Conservation (phyloP, 2,113 vertebrate species). For the Sakesphorus luctuosus region DNA sequence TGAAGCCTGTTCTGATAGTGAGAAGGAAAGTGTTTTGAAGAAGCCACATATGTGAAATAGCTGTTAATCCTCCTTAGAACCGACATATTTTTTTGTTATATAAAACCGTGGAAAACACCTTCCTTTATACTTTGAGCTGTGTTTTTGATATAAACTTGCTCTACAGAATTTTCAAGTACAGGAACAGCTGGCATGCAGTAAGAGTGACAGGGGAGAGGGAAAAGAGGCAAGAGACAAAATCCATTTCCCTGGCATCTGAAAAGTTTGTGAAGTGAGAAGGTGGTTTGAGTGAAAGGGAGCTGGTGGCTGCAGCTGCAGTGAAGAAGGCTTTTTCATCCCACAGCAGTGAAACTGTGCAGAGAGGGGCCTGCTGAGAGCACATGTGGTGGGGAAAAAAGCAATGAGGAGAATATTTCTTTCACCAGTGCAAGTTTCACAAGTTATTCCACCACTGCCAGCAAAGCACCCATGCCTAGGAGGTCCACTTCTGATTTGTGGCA, state of each 20-base stretch:
- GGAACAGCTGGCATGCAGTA: neutral
- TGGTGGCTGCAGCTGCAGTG: neutral
- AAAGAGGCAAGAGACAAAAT: neutral
- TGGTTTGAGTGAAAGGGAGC: neutral
- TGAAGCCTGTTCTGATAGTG: neutral
- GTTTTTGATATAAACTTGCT: neutral
- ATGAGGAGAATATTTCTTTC: neutral
- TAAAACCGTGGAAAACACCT: neutral
- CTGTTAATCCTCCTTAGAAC: neutral
- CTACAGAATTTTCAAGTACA: neutral
- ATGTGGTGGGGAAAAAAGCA: neutral
- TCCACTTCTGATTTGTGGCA: neutral
- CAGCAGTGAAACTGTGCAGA: neutral
- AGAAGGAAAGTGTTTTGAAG: neutral
- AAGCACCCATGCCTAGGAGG: neutral
- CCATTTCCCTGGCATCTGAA: neutral
- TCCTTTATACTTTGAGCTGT: neutral
- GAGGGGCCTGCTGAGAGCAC: neutral
- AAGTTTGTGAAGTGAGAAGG: neutral
- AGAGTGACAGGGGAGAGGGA: neutral
- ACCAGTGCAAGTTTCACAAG: neutral
- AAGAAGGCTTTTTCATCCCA: neutral
- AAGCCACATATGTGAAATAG: neutral
- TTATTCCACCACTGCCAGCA: neutral
- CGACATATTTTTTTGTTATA: neutral